Percentiles rank a stretch among this genome's conserved stretches.
Conservation (phyloP, 1,140 invertebrate genomes). For the Chrysopa pallens region DNA sequence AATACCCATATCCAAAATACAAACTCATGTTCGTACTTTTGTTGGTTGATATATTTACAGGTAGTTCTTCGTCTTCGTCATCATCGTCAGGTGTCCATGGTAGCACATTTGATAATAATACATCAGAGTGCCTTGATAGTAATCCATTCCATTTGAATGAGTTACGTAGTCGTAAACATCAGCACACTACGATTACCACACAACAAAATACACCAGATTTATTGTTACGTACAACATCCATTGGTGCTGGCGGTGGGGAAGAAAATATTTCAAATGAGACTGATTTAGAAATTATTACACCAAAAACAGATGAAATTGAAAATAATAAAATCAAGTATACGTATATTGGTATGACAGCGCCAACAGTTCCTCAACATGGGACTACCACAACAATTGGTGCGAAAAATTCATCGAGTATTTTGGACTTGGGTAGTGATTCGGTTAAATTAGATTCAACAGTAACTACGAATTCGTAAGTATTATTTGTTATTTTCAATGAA, state of each 20-base stretch:
- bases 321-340: conserved; percentile 25
- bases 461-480: no score
- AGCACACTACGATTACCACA: conserved; percentile 5
- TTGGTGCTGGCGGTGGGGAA: no score
- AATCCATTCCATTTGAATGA: conserved; percentile 13
- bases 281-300: no score
- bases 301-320: neutral
- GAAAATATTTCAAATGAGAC: no score
- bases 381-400: conserved; percentile 5
- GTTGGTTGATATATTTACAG: no score
- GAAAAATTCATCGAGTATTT: conserved; percentile 3
- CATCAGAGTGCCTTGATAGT: neutral
- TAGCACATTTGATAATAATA: conserved; percentile 33
- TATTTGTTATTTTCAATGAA: no score
- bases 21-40: no score
- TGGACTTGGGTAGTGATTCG: no score
- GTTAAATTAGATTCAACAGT: no score
- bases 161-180: conserved; percentile 14
- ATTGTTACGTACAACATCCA: no score
- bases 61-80: no score
- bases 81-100: conserved; percentile 7
- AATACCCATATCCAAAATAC: no score
- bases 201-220: neutral
- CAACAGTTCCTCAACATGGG: conserved; percentile 18
- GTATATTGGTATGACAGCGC: conserved; percentile 37